Evolutionary conservation across 2,113 vertebrate genomes (phyloP), one percentile per base, ranked within the genome.

Genomic region (Mellivora capensis): DNA sequence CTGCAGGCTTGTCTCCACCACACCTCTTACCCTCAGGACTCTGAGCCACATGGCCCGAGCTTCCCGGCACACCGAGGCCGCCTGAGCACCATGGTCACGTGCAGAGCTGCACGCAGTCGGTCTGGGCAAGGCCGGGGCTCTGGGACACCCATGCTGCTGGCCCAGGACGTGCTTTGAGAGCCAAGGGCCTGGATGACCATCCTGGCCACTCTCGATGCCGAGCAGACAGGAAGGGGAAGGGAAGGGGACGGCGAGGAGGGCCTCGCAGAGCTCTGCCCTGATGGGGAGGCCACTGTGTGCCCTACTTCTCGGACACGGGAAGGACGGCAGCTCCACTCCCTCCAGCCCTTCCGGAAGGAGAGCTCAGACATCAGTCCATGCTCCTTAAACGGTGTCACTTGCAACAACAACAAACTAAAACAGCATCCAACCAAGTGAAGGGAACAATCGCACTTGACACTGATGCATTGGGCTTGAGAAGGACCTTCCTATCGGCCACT

Each of bases 391-490:
- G 1, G 3, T 29, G 1, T 14, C 61, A 6, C 6, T 5, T 34
- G 31, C 0, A n/a, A 25, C 34, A 12, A 1, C 15, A 7, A 15
- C 37, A 29, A 4, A 27, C n/a, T 13, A 2, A 44, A 25, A 1
- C 1, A 0, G 49, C 29, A 0, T 14, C 49, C 4, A 1, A 15
- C 29, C 1, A 34, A 42, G 34, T 62, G 42, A 18, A 54, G 39
- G 21, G 6, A 31, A 34, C 1, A 34, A 0, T 0, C 5, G 14
- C 44, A 6, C 15, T 34, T 29, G 12, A 0, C 23, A 0, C 17
- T 3, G 6, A 2, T 17, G 2, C 1, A 25, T 1, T 0, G 0
- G 8, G 17, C 7, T 7, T 44, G 15, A 0, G 2, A 3, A 37
- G 37, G 34, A 7, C 3, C 25, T 42, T 37, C n/a, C 42, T 29